Conservation (phyloP, 2,888 invertebrate genomes). For the Temnothorax unifasciatus region DNA sequence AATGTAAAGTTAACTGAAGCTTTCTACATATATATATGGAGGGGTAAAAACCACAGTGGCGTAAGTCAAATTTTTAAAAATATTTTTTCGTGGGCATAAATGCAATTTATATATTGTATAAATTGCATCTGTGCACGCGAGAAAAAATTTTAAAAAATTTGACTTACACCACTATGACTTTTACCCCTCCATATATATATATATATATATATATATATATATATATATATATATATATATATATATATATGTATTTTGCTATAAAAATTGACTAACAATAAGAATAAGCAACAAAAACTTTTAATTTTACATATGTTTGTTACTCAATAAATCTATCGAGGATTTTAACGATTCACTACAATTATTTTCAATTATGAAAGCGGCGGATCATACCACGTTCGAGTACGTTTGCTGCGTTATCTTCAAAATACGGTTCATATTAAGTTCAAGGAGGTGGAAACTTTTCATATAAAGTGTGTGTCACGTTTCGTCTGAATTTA, state of each 20-base stretch:
- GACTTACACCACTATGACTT: too few relatives aligned
- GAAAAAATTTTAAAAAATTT: too few relatives aligned
- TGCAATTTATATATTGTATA: too few relatives aligned
- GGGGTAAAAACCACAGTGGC: too few relatives aligned
- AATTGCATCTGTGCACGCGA: too few relatives aligned
- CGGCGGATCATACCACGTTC: constrained; percentile 37
- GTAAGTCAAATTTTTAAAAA: too few relatives aligned
- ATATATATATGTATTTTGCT: background rate
- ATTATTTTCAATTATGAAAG: constrained; percentile 22
- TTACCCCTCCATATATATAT: too few relatives aligned
- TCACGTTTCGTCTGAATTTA: constrained; percentile 62
- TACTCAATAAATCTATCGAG: background rate
- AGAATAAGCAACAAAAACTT: background rate
- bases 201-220: too few relatives aligned
- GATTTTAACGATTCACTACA: constrained; percentile 16
- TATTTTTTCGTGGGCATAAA: too few relatives aligned
- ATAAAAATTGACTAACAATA: background rate
- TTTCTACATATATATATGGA: background rate
- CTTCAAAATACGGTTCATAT: constrained; percentile 39
- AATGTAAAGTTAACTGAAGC: background rate
- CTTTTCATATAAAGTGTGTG: constrained; percentile 55
- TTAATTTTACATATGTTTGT: background rate
- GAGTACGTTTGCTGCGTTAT: constrained; percentile 62
- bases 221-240: too few relatives aligned
- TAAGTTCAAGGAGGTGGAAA: constrained; percentile 77